These are phyloP conservation scores for Allacma fusca DNA, from an alignment of 2,888 invertebrate species.

Conservation along the genomic window DNA sequence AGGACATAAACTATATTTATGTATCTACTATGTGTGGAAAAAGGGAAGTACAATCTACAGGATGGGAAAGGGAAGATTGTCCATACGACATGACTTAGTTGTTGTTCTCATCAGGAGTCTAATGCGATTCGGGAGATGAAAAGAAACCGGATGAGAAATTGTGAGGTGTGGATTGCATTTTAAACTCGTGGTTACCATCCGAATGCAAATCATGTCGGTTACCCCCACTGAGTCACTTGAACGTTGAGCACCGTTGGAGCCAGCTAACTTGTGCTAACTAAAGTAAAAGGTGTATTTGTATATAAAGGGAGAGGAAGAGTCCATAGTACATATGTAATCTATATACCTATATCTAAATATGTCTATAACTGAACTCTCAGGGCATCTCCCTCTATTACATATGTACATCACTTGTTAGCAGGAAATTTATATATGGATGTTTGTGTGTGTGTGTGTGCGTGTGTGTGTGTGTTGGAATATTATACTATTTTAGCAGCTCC, in stretches of 20 bases:
- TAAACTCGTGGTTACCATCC: slow-evolving; percentile 49
- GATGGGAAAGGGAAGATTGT: background rate
- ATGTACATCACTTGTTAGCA: background rate
- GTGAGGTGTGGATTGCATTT: slow-evolving; percentile 53
- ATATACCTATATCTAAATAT: no score
- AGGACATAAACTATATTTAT: slow-evolving; percentile 2
- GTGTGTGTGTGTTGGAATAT: background rate
- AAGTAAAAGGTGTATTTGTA: background rate
- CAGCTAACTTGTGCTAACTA: background rate
- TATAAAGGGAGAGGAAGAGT: no score
- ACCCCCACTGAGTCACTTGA: slow-evolving; percentile 6
- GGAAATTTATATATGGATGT: no score
- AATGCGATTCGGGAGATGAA: slow-evolving; percentile 47
- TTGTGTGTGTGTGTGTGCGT: background rate
- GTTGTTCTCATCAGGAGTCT: slow-evolving; percentile 46
- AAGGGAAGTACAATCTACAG: background rate
- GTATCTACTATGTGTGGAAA: background rate
- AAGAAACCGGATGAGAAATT: slow-evolving; percentile 53
- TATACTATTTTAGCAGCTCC: background rate
- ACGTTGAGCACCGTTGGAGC: slow-evolving; percentile 2
- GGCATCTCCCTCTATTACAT: no score
- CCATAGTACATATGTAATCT: no score
- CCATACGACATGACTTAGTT: slow-evolving; percentile 25
- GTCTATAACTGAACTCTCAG: no score
- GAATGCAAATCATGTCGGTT: slow-evolving; percentile 51